These are phyloP conservation scores for Typhlomys cinereus DNA, from an alignment of 2,113 vertebrate genomes.

Conservation along the genomic window DNA sequence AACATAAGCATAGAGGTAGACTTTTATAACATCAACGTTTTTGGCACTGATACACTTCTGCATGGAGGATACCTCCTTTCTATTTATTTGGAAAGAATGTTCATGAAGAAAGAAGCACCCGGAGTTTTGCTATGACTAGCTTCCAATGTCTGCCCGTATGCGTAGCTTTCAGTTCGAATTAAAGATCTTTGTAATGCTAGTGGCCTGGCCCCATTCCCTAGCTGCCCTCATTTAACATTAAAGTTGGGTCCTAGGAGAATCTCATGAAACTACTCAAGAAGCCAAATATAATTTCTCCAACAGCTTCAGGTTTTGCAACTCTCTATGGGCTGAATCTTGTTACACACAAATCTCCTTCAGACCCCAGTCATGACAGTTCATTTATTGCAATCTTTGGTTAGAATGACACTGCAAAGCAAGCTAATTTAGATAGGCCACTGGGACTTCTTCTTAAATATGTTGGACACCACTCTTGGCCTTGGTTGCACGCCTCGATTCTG, in stretches of 20 bases:
- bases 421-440: slow-evolving; percentile 54
- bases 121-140: not conserved
- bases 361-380: slow-evolving; percentile 47
- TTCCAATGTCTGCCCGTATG: not conserved
- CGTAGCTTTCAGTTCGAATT: slow-evolving; percentile 36
- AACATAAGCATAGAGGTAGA: not conserved
- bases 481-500: not conserved
- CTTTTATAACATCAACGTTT: not conserved
- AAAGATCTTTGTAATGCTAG: slow-evolving; percentile 41
- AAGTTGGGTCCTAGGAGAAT: slow-evolving; percentile 51
- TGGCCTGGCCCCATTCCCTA: slow-evolving; percentile 21
- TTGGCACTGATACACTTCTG: not conserved
- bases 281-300: slow-evolving; percentile 61
- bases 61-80: not conserved
- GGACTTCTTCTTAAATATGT: slow-evolving; percentile 60
- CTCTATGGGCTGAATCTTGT: slow-evolving; percentile 46
- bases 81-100: slow-evolving; percentile 7
- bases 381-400: slow-evolving; percentile 62
- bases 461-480: slow-evolving; percentile 19
- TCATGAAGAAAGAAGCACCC: not conserved
- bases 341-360: slow-evolving; percentile 61
- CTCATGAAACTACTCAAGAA: slow-evolving; percentile 55
- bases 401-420: slow-evolving; percentile 60
- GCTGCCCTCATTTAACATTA: slow-evolving; percentile 21
- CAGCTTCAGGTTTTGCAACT: slow-evolving; percentile 61